Base-by-base conservation (phyloP, 1,140 invertebrate genomes). In the Nasonia giraulti region DNA sequence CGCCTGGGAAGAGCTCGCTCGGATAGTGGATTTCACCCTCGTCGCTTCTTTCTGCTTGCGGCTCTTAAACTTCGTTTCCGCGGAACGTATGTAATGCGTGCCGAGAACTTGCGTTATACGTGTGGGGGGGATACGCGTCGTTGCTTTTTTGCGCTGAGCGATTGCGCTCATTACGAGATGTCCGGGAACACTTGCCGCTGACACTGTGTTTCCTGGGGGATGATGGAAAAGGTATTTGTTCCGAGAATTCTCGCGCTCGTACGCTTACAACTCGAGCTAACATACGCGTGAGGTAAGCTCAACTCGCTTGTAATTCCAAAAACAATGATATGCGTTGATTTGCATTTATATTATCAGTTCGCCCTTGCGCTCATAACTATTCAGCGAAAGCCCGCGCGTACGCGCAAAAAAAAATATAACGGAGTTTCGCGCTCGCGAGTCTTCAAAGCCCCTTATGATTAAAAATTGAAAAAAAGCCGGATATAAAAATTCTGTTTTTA, bases 1-100 rank as follows among this genome's bases (percentile, higher is more conserved):
- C 90, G 82, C 87, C 47, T 55, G 88, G 88, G 87, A 89, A 89
- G 87, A 37, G 33, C 87, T 87, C 73, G 87, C 87, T 88, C 88
- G 86, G 88, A 89, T 88, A 88, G 89, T 89, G 87, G 86, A 89
- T 88, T 87, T 89, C 77, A 80, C n/a, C 74, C 87, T 71, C 62
- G 47, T 75, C 17, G 31, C 50, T 80, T 79, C 71, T 77, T 69
- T 37, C 23, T 47, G 37, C 74, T 37, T 83, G 79, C 69, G 50
- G 74, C 62, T 74, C 71, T 69, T 80, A 69, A 80, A 80, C 14
- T 78, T 14, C 47, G 23, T 12, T 33, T 78, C 27, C 17, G 20
- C 75, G 17, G 55, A 62, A 62, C 55, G 55, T 62, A 7, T 62
- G 20, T 62, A 62, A 20, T n/a, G 17, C 55, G 55, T 44, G 10